A percentile compares a stretch with the other conserved stretches of the same genome.
Evolutionary conservation across 1,140 invertebrate genomes (phyloP).

Genomic region (Sycobia sp.): DNA sequence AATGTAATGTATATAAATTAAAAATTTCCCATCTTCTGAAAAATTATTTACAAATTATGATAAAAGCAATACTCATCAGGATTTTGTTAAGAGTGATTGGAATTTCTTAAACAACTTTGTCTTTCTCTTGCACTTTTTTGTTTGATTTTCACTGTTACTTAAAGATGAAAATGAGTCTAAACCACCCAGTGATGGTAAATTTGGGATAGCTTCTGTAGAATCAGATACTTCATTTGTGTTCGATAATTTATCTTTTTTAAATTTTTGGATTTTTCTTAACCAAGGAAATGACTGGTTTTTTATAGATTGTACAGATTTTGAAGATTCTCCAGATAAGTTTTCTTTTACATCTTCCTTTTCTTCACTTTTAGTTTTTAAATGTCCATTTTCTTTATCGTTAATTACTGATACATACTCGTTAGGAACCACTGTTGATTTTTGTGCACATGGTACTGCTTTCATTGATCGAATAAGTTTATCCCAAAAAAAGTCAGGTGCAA

Average conservation of each 20-base stretch:
- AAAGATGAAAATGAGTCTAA: conserved; percentile 30
- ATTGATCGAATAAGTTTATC: conserved; percentile 21
- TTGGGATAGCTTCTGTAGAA: conserved; percentile 13
- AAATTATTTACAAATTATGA: conserved; percentile 1
- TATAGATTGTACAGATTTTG: background rate
- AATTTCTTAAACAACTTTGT: conserved; percentile 36
- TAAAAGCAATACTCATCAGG: background rate
- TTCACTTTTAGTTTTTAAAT: background rate
- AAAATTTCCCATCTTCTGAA: background rate
- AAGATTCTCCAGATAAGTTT: conserved; percentile 11
- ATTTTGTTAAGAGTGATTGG: conserved; percentile 35
- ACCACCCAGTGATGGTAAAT: conserved; percentile 37
- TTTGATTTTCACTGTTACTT: background rate
- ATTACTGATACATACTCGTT: conserved; percentile 1
- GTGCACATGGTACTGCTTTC: background rate
- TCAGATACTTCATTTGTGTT: background rate
- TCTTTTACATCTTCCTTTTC: conserved; percentile 1
- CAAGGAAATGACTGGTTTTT: background rate
- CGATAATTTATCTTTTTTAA: background rate
- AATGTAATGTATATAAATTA: no score
- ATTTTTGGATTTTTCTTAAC: background rate
- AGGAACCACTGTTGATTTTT: background rate
- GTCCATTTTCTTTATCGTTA: no score
- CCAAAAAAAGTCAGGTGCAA: conserved; percentile 31
- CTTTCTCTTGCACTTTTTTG: conserved; percentile 28